A percentile compares a stretch with the other conserved stretches of the same genome.
Evolutionary conservation across 2,797 vertebrate genomes (phyloP).

Genomic region (Lepus oiostolus): DNA sequence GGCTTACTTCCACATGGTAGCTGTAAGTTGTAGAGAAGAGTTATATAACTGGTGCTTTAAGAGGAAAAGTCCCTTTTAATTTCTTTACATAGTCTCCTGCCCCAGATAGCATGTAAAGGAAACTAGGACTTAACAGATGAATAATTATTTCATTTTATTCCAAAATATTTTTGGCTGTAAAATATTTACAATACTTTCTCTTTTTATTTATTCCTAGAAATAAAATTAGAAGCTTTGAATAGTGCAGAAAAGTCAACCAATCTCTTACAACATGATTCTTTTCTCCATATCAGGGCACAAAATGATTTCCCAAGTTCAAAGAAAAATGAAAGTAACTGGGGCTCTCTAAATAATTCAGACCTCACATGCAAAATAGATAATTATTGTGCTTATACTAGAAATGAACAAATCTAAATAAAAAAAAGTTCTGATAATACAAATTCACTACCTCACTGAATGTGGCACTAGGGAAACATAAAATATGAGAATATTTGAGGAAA

Average conservation of each 20-base stretch:
- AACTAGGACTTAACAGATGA: neutral
- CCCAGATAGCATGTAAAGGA: neutral
- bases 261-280: conserved; percentile 15
- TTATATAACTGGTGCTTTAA: neutral
- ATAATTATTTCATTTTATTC: neutral
- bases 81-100: neutral
- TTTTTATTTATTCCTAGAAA: neutral
- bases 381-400: conserved; percentile 32
- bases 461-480: neutral
- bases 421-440: conserved; percentile 43
- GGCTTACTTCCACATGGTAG: neutral
- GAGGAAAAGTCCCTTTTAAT: neutral
- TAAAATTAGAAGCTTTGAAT: conserved; percentile 8
- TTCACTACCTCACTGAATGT: conserved; percentile 18
- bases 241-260: conserved; percentile 29
- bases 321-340: conserved; percentile 56
- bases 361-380: conserved; percentile 33
- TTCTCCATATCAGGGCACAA: neutral
- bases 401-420: conserved; percentile 50
- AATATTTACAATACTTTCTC: conserved; percentile 1
- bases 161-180: conserved; percentile 4
- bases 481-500: conserved; percentile 29
- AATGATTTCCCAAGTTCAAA: conserved; percentile 51
- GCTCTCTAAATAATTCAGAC: conserved; percentile 66
- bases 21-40: neutral